Evolutionary conservation across 1,140 invertebrate genomes (phyloP).

Genomic region (Drosophila funebris): DNA sequence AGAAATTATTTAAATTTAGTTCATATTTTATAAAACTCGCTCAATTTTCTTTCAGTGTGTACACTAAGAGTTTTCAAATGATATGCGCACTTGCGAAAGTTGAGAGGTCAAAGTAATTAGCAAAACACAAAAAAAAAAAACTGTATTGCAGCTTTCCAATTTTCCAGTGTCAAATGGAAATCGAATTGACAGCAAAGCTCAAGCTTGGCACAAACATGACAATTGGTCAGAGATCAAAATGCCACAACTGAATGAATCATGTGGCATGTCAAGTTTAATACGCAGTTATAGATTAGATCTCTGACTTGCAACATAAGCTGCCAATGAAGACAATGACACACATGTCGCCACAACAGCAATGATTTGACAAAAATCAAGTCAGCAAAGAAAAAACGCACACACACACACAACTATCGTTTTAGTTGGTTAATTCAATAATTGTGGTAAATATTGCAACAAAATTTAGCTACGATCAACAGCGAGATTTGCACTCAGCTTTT

Average conservation of each 20-base stretch:
- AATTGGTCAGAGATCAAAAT: not conserved
- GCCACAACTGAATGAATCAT: not conserved
- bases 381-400: not conserved
- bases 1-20: not conserved
- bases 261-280: not conserved
- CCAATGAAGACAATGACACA: conserved; percentile 15
- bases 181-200: not conserved
- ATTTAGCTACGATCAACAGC: not conserved
- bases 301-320: conserved; percentile 12
- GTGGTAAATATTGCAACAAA: not conserved
- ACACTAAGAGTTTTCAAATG: not conserved
- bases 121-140: no score
- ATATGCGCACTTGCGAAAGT: not conserved
- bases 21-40: no score
- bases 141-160: not conserved
- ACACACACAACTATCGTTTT: conserved; percentile 5
- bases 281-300: conserved; percentile 13
- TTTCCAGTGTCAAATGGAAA: not conserved
- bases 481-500: not conserved
- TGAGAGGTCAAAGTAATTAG: not conserved
- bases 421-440: conserved; percentile 17
- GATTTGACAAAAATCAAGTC: conserved; percentile 6
- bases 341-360: not conserved
- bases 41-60: not conserved
- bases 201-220: not conserved